phyloP scores from a whole-genome alignment of 2,888 invertebrate species.

The Dromius quadrimaculatus region DNA sequence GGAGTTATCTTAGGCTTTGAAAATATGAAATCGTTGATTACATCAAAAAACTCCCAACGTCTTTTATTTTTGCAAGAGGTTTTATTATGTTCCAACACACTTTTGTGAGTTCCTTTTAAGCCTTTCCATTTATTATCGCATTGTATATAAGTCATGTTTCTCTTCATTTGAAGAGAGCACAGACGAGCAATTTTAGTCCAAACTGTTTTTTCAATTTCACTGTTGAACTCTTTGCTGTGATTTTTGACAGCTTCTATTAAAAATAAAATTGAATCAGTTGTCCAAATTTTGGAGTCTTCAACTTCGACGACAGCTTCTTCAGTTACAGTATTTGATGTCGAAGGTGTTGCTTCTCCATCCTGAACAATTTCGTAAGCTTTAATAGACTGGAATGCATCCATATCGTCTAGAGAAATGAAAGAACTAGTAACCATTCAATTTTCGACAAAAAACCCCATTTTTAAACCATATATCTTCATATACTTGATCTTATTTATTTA shows the following conservation, averaged over 20 bases:
- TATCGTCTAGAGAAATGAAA: too few species aligned
- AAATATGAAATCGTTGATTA: not conserved
- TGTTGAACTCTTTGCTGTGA: not conserved
- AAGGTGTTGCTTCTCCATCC: not conserved
- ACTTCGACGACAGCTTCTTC: not conserved
- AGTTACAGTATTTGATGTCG: too few species aligned
- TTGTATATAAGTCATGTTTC: not conserved
- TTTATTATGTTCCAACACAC: not conserved
- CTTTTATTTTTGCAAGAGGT: not conserved
- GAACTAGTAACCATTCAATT: too few species aligned
- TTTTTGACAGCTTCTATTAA: not conserved
- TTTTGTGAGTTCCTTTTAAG: conserved; percentile 6
- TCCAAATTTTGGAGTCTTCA: not conserved
- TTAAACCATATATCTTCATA: too few species aligned
- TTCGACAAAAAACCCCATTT: too few species aligned
- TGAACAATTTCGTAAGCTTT: not conserved
- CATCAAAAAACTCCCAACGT: not conserved
- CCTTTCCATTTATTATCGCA: conserved; percentile 8
- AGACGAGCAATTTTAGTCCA: not conserved
- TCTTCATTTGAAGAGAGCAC: not conserved
- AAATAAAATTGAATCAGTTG: not conserved
- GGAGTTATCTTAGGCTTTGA: not conserved
- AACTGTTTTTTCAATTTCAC: not conserved
- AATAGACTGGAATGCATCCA: too few species aligned
- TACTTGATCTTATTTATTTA: too few species aligned